Percentiles rank a stretch among this genome's conserved stretches.
These are phyloP conservation scores for Delia radicum DNA, from an alignment of 1,140 invertebrate species.

Conservation along the genomic window DNA sequence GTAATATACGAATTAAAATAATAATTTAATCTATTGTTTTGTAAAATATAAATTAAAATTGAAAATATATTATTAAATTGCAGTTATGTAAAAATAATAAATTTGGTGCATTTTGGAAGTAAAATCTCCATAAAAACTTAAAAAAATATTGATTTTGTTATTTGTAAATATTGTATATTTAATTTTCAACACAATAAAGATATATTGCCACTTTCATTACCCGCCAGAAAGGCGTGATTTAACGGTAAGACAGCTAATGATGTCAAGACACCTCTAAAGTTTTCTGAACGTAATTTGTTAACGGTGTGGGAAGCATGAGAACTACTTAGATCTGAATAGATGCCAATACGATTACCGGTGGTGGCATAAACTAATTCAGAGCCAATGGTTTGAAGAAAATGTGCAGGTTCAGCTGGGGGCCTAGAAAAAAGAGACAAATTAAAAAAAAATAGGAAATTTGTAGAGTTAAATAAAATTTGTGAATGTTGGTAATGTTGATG, in stretches of 20 bases:
- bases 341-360: conserved; percentile 86
- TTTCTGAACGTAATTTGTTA: conserved; percentile 83
- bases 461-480: no score
- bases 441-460: no score
- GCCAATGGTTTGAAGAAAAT: conserved; percentile 76
- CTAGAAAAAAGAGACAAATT: conserved; percentile 39
- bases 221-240: conserved; percentile 83
- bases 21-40: no score
- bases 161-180: background rate
- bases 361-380: conserved; percentile 79
- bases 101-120: conserved; percentile 8
- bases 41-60: no score
- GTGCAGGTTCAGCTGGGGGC: conserved; percentile 85
- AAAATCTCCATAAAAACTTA: background rate
- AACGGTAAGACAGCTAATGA: conserved; percentile 84
- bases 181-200: conserved; percentile 73
- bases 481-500: no score
- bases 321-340: conserved; percentile 74
- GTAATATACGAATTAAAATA: no score
- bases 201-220: conserved; percentile 87
- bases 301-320: conserved; percentile 74
- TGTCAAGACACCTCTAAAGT: conserved; percentile 88
- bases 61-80: no score
- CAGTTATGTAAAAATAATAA: no score
- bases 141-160: background rate